Conservation (phyloP, 2,797 vertebrate species). For the Allobates femoralis region DNA sequence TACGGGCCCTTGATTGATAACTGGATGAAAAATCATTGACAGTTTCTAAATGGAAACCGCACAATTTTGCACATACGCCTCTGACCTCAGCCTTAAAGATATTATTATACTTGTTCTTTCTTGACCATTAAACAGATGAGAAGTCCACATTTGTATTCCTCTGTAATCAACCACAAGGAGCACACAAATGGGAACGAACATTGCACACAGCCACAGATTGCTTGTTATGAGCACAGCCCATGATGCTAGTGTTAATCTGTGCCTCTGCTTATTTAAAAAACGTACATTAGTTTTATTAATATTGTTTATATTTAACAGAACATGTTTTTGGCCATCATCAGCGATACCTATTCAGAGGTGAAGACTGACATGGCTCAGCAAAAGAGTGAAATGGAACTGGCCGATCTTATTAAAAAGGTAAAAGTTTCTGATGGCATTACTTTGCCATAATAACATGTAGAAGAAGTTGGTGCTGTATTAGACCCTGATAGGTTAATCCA, state of each 20-base stretch:
- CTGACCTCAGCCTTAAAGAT: too few relatives aligned
- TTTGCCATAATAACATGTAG: background rate
- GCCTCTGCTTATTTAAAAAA: background rate
- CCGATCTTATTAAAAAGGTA: constrained; percentile 97
- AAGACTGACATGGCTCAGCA: constrained; percentile 97
- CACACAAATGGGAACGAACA: too few relatives aligned
- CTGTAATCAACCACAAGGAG: too few relatives aligned
- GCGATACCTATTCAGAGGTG: constrained; percentile 95
- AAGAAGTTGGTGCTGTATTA: background rate
- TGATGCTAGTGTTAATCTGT: background rate
- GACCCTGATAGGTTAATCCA: too few relatives aligned
- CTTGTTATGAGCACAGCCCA: background rate
- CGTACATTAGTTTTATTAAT: background rate
- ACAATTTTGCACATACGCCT: too few relatives aligned
- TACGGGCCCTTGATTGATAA: too few relatives aligned
- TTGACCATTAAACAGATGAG: too few relatives aligned
- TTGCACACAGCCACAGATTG: too few relatives aligned
- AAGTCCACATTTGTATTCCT: too few relatives aligned
- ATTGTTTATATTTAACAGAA: constrained; percentile 79
- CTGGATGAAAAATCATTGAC: too few relatives aligned
- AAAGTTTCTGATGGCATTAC: background rate
- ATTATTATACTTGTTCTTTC: too few relatives aligned
- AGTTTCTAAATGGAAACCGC: too few relatives aligned
- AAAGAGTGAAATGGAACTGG: constrained; percentile 94
- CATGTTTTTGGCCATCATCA: constrained; percentile 98